Percentiles rank a stretch among this genome's conserved stretches.
phyloP scores from a whole-genome alignment of 2,113 vertebrate species.

The Cariama cristata region DNA sequence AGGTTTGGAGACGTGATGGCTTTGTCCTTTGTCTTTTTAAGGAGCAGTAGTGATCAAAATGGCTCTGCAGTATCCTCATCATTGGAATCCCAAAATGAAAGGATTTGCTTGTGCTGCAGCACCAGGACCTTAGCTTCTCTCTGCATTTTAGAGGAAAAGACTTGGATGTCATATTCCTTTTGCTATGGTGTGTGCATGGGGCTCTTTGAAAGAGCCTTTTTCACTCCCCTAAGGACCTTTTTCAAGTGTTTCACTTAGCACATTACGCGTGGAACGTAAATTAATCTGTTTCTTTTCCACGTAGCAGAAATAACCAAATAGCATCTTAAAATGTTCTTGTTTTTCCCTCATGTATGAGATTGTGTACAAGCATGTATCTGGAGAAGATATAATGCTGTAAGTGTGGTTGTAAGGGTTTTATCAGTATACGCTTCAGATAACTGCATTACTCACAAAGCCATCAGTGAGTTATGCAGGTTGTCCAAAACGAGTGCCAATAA shows the following conservation, averaged over 20 bases:
- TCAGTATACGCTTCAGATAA: background rate
- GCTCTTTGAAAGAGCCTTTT: background rate
- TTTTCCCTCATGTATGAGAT: background rate
- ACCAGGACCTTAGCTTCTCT: background rate
- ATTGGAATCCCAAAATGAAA: background rate
- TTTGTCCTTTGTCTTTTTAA: background rate
- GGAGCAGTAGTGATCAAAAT: background rate
- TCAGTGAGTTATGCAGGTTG: conserved; percentile 64
- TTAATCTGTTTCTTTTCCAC: background rate
- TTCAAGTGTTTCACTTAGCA: background rate
- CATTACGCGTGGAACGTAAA: background rate
- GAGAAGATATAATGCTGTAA: background rate
- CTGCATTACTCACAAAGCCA: conserved; percentile 48
- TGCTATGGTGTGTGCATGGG: background rate
- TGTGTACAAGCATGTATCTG: background rate
- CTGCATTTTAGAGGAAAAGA: background rate
- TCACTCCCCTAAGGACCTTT: background rate
- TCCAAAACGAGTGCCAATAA: conserved; percentile 70
- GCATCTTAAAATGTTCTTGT: background rate
- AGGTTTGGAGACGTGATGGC: background rate
- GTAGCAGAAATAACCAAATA: background rate
- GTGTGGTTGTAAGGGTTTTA: conserved; percentile 10
- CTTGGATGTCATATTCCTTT: background rate
- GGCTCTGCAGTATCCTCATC: background rate
- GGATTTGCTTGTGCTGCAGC: rapidly evolving